phyloP scores from a whole-genome alignment of 2,113 vertebrate species.

The Spermophilus dauricus region DNA sequence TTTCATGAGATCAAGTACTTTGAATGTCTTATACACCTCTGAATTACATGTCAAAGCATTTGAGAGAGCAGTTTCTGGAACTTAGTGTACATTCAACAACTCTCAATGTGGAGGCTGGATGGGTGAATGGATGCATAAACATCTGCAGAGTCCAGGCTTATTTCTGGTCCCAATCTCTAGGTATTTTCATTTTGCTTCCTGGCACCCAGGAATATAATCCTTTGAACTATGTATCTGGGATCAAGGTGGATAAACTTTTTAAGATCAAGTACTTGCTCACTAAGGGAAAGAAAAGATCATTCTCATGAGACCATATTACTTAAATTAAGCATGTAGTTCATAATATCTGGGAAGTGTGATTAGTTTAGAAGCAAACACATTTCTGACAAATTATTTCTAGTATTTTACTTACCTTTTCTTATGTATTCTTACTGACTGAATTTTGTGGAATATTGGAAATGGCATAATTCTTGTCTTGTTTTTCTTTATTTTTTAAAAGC shows the following conservation, averaged over 20 bases:
- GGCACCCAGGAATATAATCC: background rate
- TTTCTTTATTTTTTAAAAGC: background rate
- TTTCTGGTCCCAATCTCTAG: background rate
- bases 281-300: background rate
- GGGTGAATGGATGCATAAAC: background rate
- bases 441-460: constrained; percentile 51
- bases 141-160: background rate
- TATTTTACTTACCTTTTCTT: constrained; percentile 17
- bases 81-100: background rate
- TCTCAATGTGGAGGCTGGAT: background rate
- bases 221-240: background rate
- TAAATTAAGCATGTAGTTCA: background rate
- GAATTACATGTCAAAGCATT: background rate
- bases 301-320: background rate
- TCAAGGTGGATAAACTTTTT: constrained; percentile 22
- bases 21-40: background rate
- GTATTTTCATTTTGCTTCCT: background rate
- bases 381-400: constrained; percentile 11
- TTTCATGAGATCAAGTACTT: constrained; percentile 30
- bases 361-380: background rate
- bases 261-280: constrained; percentile 26
- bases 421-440: background rate
- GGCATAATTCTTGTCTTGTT: background rate
- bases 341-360: background rate
- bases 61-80: constrained; percentile 24